Base-by-base conservation (phyloP, 2,797 vertebrate species). In the Platyrinchus mystaceus region DNA sequence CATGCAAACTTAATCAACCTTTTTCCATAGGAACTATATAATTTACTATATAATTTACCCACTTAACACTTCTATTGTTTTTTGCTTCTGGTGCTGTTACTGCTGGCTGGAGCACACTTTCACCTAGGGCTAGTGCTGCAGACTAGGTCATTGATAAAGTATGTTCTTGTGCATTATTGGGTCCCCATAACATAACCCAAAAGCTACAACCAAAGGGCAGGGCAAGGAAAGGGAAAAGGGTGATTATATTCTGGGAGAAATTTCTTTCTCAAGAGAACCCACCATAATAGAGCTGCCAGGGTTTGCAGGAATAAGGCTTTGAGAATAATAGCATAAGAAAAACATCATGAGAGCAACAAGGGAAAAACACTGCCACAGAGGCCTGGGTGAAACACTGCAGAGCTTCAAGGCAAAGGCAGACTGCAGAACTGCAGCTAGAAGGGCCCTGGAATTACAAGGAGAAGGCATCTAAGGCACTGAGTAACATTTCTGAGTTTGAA, bases 41-140 rank as follows among this genome's bases (percentile, higher is more conserved):
- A 47, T 44, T 46, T 64, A 75, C 17, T n/a, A n/a, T n/a, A n/a
- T n/a, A n/a, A n/a, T n/a, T n/a, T 16, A 74, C 11, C 18, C 24
- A 32, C 28, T 59, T 2, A 3, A 27, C 2, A 1, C 3, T 63
- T 16, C 2, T 6, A 7, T 2, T 62, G 11, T 1, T 41, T 56
- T 52, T 67, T 44, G 3, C 22, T 69, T 43, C 43, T 58, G 8
- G 9, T 84, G 46, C 21, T 55, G 21, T 34, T 68, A 67, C 13
- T 44, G 14, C 28, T 77, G 44, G 3, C 21, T 79, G 39, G 12
- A 78, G 27, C 7, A 21, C 0, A 0, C 8, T 67, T 85, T 74
- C 34, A 34, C 11, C 10, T 14, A 7, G 49, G 7, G 7, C 39
- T 79, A 36, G 50, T 50, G 18, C 43, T 87, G 43, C 50, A 79